Percentiles rank a stretch among this genome's conserved stretches.
Evolutionary conservation across 2,113 vertebrate genomes (phyloP).

Genomic region (Micronycteris hirsuta): DNA sequence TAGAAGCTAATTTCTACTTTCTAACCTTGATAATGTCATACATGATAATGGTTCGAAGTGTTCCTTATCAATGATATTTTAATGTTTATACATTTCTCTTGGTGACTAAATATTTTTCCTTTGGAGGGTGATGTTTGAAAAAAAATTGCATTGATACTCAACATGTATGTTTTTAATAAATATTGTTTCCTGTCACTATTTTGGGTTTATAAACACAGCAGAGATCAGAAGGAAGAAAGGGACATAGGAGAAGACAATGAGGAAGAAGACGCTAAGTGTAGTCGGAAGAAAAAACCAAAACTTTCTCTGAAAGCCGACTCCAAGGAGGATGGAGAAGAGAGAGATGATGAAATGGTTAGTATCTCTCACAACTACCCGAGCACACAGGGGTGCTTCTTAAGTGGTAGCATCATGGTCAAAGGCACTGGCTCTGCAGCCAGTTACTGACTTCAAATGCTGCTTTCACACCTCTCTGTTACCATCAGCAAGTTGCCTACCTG

Average conservation of each 20-base stretch:
- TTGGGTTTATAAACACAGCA: slow-evolving; percentile 71
- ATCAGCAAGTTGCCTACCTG: fast-evolving
- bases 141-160: slow-evolving; percentile 30
- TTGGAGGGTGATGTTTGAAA: not conserved
- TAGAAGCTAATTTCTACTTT: slow-evolving; percentile 40
- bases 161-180: slow-evolving; percentile 50
- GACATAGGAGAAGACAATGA: slow-evolving; percentile 77
- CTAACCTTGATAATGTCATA: slow-evolving; percentile 21
- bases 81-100: not conserved
- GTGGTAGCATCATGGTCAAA: fast-evolving
- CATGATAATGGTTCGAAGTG: slow-evolving; percentile 38
- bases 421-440: not conserved
- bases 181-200: slow-evolving; percentile 62
- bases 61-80: not conserved
- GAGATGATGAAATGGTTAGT: slow-evolving; percentile 83
- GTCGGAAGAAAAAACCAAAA: slow-evolving; percentile 83
- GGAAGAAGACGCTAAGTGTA: slow-evolving; percentile 80
- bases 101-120: slow-evolving; percentile 11
- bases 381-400: fast-evolving
- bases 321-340: slow-evolving; percentile 79
- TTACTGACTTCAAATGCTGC: not conserved
- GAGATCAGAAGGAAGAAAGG: slow-evolving; percentile 83
- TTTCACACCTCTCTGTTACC: not conserved
- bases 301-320: slow-evolving; percentile 79
- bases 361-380: not conserved